phyloP scores from a whole-genome alignment of 2,888 invertebrate genomes.

The Agriopis leucophaearia region DNA sequence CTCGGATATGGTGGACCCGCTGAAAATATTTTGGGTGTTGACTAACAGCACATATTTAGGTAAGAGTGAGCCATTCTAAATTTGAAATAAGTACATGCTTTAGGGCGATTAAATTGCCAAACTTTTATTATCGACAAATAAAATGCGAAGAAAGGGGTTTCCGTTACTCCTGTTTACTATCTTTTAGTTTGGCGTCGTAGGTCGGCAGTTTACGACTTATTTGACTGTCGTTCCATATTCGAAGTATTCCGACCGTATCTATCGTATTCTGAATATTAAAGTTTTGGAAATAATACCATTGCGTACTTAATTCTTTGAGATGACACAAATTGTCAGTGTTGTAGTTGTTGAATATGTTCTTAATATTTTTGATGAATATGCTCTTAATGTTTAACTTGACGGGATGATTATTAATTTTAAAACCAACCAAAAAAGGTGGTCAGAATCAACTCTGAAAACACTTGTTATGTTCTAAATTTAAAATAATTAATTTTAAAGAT shows the following conservation, averaged over 20 bases:
- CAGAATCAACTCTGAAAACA: background rate
- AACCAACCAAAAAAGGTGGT: slow-evolving; percentile 5
- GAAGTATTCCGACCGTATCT: slow-evolving; percentile 55
- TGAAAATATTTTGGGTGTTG: slow-evolving; percentile 94
- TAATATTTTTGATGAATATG: background rate
- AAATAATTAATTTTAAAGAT: slow-evolving; percentile 28
- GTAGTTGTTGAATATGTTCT: background rate
- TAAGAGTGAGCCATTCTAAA: slow-evolving; percentile 67
- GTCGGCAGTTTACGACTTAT: slow-evolving; percentile 64
- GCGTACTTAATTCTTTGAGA: background rate
- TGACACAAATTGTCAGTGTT: background rate
- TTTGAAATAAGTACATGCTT: slow-evolving; percentile 1
- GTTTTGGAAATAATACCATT: slow-evolving; percentile 31
- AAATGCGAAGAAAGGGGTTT: slow-evolving; percentile 47
- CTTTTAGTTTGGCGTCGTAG: slow-evolving; percentile 56
- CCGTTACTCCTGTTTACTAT: slow-evolving; percentile 61
- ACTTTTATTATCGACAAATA: slow-evolving; percentile 48
- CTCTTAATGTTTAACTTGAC: background rate
- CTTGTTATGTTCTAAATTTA: slow-evolving; percentile 31
- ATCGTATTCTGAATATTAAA: slow-evolving; percentile 55
- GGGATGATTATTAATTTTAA: background rate
- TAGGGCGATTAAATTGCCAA: slow-evolving; percentile 17
- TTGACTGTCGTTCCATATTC: slow-evolving; percentile 66
- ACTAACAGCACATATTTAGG: slow-evolving; percentile 94
- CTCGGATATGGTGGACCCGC: slow-evolving; percentile 92